Evolutionary conservation across 1,140 invertebrate species (phyloP).

Genomic region (Babylonia areolata): DNA sequence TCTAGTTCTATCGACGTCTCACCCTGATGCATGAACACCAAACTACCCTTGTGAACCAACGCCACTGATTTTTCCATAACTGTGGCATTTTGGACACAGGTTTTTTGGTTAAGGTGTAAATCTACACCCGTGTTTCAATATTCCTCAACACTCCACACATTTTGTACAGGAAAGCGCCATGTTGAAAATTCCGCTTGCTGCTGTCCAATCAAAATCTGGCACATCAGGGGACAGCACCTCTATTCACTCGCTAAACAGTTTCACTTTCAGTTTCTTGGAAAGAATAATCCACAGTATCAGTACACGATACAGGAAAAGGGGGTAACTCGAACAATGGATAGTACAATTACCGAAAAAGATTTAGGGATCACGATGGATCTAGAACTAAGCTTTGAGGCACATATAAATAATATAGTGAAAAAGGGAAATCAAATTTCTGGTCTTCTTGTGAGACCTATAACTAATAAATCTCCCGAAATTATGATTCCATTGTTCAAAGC

Average conservation of each 20-base stretch:
- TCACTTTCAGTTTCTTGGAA: neutral
- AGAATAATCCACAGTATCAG: too few relatives aligned
- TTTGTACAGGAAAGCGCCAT: conserved; percentile 1
- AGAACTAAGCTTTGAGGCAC: too few relatives aligned
- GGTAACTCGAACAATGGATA: neutral
- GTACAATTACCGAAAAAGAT: too few relatives aligned
- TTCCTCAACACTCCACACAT: neutral
- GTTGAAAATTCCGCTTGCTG: neutral
- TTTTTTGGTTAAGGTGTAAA: neutral
- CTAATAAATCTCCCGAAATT: too few relatives aligned
- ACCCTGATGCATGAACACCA: neutral
- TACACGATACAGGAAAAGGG: too few relatives aligned
- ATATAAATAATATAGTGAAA: too few relatives aligned
- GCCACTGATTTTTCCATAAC: conserved; percentile 6
- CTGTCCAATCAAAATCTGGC: neutral
- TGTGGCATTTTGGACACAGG: neutral
- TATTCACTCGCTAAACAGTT: neutral
- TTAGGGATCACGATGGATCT: neutral
- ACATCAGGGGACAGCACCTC: neutral
- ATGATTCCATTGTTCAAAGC: too few relatives aligned
- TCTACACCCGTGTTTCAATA: neutral
- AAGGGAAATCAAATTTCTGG: too few relatives aligned
- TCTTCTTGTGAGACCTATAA: too few relatives aligned
- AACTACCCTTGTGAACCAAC: neutral
- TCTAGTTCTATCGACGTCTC: neutral